phyloP scores from a whole-genome alignment of 2,113 vertebrate genomes.

The Apeltes quadracus region DNA sequence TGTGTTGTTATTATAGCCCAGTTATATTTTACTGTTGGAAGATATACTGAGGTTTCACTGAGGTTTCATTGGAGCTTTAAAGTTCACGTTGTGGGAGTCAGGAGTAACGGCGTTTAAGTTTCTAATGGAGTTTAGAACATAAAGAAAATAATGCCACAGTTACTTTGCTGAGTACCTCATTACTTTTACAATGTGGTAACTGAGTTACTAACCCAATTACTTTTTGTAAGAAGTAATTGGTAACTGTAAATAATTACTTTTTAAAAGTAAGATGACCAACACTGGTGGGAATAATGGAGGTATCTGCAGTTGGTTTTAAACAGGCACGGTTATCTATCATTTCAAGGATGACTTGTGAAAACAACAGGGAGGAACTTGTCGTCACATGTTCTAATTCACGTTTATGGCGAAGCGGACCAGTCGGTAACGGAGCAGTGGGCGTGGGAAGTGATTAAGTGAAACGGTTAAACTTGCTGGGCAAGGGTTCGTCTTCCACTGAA shows the following conservation, averaged over 20 bases:
- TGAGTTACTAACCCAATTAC: too few species aligned
- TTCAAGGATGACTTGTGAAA: neutral
- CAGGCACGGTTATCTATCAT: neutral
- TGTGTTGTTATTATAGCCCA: too few species aligned
- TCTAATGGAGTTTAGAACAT: too few species aligned
- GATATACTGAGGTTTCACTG: neutral
- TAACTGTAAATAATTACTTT: too few species aligned
- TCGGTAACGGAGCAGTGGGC: conserved; percentile 45
- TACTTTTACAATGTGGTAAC: too few species aligned
- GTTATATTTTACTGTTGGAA: neutral
- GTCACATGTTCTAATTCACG: neutral
- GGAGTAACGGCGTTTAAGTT: too few species aligned
- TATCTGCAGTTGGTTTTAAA: neutral
- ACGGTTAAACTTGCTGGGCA: conserved; percentile 75
- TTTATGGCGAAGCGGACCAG: conserved; percentile 13
- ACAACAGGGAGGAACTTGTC: neutral
- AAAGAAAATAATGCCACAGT: too few species aligned
- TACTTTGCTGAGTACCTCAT: too few species aligned
- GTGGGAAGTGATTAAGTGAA: conserved; percentile 70
- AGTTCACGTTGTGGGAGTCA: too few species aligned
- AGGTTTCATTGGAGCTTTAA: neutral
- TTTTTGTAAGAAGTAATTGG: too few species aligned
- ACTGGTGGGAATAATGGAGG: too few species aligned
- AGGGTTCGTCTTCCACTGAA: conserved; percentile 71
- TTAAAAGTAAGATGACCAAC: too few species aligned